phyloP scores from a whole-genome alignment of 2,888 invertebrate species.

The Schrankia costaestrigalis region DNA sequence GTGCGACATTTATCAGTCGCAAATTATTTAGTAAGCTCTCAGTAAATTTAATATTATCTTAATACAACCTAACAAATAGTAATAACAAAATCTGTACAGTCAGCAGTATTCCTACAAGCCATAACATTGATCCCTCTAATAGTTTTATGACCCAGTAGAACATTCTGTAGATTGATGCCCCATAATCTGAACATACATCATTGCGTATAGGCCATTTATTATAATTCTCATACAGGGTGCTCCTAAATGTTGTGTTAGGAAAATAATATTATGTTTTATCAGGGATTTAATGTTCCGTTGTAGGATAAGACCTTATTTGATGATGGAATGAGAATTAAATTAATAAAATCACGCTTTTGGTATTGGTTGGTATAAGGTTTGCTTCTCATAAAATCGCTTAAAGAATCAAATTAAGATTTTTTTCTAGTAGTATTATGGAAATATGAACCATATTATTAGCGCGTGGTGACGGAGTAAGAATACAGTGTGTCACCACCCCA shows the following conservation, averaged over 20 bases:
- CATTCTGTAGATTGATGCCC: constrained; percentile 44
- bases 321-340: no score
- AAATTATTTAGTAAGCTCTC: no score
- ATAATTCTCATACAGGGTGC: constrained; percentile 46
- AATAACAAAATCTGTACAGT: constrained; percentile 3
- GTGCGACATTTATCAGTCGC: no score
- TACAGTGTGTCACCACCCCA: no score
- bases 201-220: constrained; percentile 52
- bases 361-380: no score
- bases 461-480: no score
- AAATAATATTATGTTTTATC: constrained; percentile 18
- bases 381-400: no score
- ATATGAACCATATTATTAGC: no score
- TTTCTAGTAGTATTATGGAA: no score
- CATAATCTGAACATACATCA: constrained; percentile 58
- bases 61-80: neutral
- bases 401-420: no score
- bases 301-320: constrained; percentile 9
- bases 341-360: no score
- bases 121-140: constrained; percentile 27
- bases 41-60: neutral
- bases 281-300: constrained; percentile 30
- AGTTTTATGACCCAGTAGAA: constrained; percentile 36
- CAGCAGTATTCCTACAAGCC: constrained; percentile 1
- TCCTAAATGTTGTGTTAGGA: constrained; percentile 21